Evolutionary conservation across 37 sponge, comb jelly and placozoan species (phyloP).

Genomic region (Axinella damicornis): DNA sequence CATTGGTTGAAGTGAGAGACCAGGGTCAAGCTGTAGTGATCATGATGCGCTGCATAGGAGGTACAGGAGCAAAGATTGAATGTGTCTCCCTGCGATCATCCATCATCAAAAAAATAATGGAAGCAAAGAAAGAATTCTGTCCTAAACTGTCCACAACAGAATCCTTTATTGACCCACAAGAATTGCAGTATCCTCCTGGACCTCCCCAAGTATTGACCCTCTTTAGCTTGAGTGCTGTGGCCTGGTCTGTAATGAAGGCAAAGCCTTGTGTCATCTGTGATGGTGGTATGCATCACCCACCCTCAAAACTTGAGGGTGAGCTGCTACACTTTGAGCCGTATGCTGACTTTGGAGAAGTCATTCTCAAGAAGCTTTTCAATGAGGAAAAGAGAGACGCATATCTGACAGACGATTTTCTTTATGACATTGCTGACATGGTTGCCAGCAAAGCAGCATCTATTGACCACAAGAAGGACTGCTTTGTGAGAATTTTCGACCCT

Average conservation of each 20-base stretch:
- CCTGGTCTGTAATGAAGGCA: not conserved
- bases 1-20: constrained; percentile 19
- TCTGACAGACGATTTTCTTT: too few relatives aligned
- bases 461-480: too few relatives aligned
- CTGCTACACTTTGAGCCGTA: not conserved
- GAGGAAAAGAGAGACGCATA: too few relatives aligned
- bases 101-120: not conserved
- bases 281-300: not conserved
- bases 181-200: not conserved
- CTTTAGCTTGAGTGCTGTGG: not conserved
- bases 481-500: too few relatives aligned
- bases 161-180: not conserved
- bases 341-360: not conserved
- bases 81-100: not conserved
- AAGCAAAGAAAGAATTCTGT: not conserved
- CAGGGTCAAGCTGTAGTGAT: not conserved
- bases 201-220: not conserved
- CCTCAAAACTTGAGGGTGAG: not conserved
- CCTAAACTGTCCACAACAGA: not conserved
- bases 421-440: too few relatives aligned
- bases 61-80: not conserved
- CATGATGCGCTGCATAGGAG: constrained; percentile 12
- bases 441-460: too few relatives aligned
- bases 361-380: too few relatives aligned
- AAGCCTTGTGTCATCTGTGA: not conserved